Conservation (phyloP, 2,888 invertebrate species). For the Andrena bicolor region DNA sequence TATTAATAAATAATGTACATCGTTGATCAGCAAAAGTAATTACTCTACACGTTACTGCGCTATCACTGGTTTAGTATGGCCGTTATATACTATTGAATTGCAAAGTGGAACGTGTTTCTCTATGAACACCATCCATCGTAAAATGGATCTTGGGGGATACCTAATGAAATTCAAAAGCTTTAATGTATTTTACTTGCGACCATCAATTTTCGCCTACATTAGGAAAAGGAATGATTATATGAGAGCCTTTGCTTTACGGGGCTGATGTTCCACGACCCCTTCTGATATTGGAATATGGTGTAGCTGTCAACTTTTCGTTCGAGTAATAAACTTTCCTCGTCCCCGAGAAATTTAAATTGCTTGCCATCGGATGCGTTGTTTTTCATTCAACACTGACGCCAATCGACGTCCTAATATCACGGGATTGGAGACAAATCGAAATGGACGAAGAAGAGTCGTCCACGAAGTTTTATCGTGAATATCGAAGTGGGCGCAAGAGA, state of each 20-base stretch:
- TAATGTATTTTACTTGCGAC: slow-evolving; percentile 62
- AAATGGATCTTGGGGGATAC: slow-evolving; percentile 22
- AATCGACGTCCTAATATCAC: slow-evolving; percentile 55
- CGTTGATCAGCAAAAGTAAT: background rate
- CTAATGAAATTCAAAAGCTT: slow-evolving; percentile 63
- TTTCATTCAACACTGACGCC: slow-evolving; percentile 58
- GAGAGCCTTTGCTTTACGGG: slow-evolving; percentile 32
- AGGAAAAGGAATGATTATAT: slow-evolving; percentile 47
- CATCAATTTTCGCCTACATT: slow-evolving; percentile 65
- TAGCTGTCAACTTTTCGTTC: slow-evolving; percentile 67
- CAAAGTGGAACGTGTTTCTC: slow-evolving; percentile 30
- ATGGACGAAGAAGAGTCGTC: slow-evolving; percentile 36
- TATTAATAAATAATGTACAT: background rate
- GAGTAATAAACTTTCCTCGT: slow-evolving; percentile 66
- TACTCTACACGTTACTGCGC: background rate
- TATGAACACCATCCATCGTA: slow-evolving; percentile 41
- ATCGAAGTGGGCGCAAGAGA: slow-evolving; percentile 47
- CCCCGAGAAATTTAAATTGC: slow-evolving; percentile 61
- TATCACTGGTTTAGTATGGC: background rate
- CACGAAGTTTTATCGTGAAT: slow-evolving; percentile 55
- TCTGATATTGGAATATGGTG: slow-evolving; percentile 72
- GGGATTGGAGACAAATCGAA: slow-evolving; percentile 64
- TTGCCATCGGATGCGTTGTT: slow-evolving; percentile 49
- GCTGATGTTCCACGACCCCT: slow-evolving; percentile 55
- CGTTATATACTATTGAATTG: slow-evolving; percentile 31